Evolutionary conservation across 2,113 vertebrate genomes (phyloP).

Genomic region (Semnornis frantzii): DNA sequence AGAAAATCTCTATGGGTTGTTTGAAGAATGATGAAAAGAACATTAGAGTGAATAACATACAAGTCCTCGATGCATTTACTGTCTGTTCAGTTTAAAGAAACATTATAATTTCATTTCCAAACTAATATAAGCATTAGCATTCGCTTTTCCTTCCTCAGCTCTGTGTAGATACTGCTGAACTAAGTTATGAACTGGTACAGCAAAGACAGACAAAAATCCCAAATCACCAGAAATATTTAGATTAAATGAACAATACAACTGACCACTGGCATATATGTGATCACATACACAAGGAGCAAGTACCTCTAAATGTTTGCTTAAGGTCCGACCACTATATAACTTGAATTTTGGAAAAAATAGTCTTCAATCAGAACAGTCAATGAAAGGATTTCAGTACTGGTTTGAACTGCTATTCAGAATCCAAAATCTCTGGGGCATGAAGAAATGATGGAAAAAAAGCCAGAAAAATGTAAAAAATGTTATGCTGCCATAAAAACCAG

Average conservation of each 20-base stretch:
- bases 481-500: not conserved
- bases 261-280: not conserved
- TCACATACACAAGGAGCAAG: not conserved
- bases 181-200: not conserved
- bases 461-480: not conserved
- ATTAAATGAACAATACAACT: not conserved
- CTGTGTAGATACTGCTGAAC: not conserved
- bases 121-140: not conserved
- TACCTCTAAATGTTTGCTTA: not conserved
- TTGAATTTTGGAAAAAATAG: not conserved
- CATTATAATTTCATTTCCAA: not conserved
- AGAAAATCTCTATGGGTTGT: not conserved
- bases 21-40: constrained; percentile 41
- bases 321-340: not conserved
- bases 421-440: not conserved
- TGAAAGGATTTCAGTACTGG: not conserved
- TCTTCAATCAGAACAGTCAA: not conserved
- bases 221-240: not conserved
- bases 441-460: not conserved
- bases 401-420: not conserved
- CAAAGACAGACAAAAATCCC: not conserved
- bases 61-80: not conserved
- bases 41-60: not conserved
- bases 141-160: not conserved
- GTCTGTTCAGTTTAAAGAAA: not conserved